phyloP scores from a whole-genome alignment of 2,113 vertebrate genomes.

The Leptobrachium leishanense region DNA sequence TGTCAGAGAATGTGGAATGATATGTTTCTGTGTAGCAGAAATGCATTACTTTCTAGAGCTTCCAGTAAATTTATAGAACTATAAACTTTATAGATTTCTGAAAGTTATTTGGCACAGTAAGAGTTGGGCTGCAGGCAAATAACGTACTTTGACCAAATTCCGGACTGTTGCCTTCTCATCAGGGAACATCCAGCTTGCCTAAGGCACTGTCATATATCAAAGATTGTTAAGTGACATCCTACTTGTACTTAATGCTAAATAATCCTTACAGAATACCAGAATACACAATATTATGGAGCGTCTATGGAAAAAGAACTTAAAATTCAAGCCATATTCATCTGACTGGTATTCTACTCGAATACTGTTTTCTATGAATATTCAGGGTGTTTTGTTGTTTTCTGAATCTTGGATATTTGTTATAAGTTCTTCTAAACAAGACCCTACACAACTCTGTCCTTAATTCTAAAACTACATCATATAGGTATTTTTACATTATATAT shows the following conservation, averaged over 20 bases:
- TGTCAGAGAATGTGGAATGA: background rate
- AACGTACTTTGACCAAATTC: constrained; percentile 41
- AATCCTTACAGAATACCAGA: constrained; percentile 12
- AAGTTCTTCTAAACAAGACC: too few species aligned
- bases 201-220: constrained; percentile 41
- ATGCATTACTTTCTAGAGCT: constrained; percentile 5
- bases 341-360: too few species aligned
- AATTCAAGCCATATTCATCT: too few species aligned
- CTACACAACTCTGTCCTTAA: too few species aligned
- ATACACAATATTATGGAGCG: constrained; percentile 19
- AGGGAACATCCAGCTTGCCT: constrained; percentile 15
- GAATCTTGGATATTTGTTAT: too few species aligned
- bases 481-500: too few species aligned
- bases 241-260: constrained; percentile 40
- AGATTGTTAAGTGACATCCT: constrained; percentile 34
- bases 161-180: constrained; percentile 31
- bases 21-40: constrained; percentile 23
- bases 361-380: too few species aligned
- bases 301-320: background rate
- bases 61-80: constrained; percentile 32
- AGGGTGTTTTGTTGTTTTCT: too few species aligned
- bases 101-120: constrained; percentile 37
- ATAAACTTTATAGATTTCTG: constrained; percentile 32
- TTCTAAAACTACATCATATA: too few species aligned
- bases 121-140: constrained; percentile 25